Conservation (phyloP, 2,113 vertebrate species). For the Macrotus californicus region DNA sequence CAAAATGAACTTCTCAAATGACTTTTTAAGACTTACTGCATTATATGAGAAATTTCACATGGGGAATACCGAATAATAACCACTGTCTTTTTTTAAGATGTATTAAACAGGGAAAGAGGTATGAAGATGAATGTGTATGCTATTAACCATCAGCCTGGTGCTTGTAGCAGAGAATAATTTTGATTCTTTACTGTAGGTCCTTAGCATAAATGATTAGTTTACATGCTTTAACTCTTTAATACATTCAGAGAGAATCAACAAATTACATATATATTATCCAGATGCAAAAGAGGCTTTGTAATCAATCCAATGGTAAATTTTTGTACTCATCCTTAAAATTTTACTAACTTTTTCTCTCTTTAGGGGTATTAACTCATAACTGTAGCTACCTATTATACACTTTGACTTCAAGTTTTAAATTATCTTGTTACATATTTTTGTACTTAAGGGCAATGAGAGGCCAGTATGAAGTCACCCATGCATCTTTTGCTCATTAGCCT, state of each 20-base stretch:
- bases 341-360: slow-evolving; percentile 21
- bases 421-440: background rate
- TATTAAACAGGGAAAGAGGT: slow-evolving; percentile 28
- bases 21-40: slow-evolving; percentile 56
- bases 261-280: slow-evolving; percentile 53
- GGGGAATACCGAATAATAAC: slow-evolving; percentile 28
- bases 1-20: slow-evolving; percentile 52
- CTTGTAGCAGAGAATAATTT: slow-evolving; percentile 28
- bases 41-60: slow-evolving; percentile 47
- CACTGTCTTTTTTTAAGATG: slow-evolving; percentile 12
- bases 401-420: slow-evolving; percentile 37
- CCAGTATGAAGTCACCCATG: background rate
- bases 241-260: slow-evolving; percentile 59
- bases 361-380: background rate
- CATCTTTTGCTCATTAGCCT: background rate
- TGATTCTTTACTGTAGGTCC: slow-evolving; percentile 26
- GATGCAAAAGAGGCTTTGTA: slow-evolving; percentile 41
- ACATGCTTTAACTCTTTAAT: slow-evolving; percentile 55
- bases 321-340: slow-evolving; percentile 46
- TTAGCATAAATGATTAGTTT: slow-evolving; percentile 58
- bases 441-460: background rate
- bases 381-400: background rate
- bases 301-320: slow-evolving; percentile 40
- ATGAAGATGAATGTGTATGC: slow-evolving; percentile 33
- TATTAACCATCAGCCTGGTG: background rate